phyloP scores from a whole-genome alignment of 1,140 invertebrate species.

The Akabosia matsudoensis region DNA sequence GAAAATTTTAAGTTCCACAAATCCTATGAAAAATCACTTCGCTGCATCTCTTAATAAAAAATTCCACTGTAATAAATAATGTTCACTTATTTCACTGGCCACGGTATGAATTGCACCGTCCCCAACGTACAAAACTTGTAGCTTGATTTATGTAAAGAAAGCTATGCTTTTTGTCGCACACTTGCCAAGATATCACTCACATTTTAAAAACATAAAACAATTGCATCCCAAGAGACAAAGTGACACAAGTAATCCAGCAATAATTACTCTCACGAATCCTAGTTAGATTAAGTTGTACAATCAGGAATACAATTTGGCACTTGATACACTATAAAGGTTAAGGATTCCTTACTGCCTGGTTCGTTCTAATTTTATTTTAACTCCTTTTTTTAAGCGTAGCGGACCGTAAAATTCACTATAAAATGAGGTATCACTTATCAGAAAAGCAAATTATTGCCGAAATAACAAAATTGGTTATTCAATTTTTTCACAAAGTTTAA shows the following conservation, averaged over 20 bases:
- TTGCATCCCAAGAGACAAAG: no score
- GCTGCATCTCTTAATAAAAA: slow-evolving; percentile 9
- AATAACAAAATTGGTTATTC: background rate
- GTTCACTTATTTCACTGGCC: background rate
- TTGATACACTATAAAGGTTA: no score
- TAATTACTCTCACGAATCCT: no score
- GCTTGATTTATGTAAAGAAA: background rate
- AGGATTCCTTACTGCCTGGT: no score
- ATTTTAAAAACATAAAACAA: no score
- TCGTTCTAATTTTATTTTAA: no score
- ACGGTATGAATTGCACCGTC: background rate
- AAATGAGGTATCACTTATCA: background rate
- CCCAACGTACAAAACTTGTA: background rate
- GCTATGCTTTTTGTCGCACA: no score
- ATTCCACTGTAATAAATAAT: background rate
- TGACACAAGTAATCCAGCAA: no score
- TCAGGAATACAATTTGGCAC: no score
- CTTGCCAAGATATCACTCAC: no score
- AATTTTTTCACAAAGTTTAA: background rate
- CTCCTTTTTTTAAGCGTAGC: no score
- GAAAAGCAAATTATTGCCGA: background rate
- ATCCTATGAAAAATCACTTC: slow-evolving; percentile 5
- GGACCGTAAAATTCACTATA: background rate
- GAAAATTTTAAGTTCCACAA: slow-evolving; percentile 13
- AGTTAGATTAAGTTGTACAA: no score